These are phyloP conservation scores for Aegotheles bennettii DNA, from an alignment of 2,113 vertebrate genomes.

Conservation along the genomic window DNA sequence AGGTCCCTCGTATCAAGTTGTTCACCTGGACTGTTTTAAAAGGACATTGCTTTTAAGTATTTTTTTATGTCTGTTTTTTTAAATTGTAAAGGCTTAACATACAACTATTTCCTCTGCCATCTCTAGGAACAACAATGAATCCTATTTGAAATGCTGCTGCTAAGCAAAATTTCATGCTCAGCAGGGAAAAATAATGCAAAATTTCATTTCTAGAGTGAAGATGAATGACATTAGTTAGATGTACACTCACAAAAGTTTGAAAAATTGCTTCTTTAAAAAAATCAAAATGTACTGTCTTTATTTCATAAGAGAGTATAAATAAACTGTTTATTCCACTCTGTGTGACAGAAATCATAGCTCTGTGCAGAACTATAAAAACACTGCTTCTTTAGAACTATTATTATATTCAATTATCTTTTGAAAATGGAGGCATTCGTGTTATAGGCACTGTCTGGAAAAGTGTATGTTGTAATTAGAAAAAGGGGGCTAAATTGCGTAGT, in stretches of 20 bases:
- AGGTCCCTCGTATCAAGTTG: neutral
- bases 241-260: neutral
- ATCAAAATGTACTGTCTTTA: neutral
- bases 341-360: neutral
- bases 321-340: neutral
- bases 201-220: neutral
- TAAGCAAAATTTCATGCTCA: neutral
- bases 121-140: neutral
- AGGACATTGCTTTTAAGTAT: neutral
- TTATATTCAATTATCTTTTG: neutral
- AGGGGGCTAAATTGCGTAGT: accelerated
- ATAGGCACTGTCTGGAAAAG: neutral
- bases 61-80: neutral
- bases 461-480: neutral
- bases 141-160: neutral
- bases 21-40: neutral
- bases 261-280: neutral
- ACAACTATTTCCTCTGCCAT: neutral
- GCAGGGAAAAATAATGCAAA: neutral
- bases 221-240: neutral
- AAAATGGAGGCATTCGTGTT: neutral
- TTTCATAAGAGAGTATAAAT: neutral
- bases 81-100: neutral
- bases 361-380: neutral
- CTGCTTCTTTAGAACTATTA: neutral